Base-by-base conservation (phyloP, 2,888 invertebrate genomes). In the Drosophila prostipennis region DNA sequence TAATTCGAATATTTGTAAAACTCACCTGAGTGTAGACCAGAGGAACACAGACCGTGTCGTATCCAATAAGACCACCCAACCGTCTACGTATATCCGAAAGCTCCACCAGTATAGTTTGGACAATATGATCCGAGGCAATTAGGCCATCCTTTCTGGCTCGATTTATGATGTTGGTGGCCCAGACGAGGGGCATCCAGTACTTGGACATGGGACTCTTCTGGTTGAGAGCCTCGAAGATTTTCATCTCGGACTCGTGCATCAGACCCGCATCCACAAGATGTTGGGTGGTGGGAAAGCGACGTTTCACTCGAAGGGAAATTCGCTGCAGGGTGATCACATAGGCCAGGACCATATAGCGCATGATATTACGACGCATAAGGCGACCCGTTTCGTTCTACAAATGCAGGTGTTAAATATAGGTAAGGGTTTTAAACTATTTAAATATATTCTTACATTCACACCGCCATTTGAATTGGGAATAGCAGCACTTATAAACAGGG, bases 151-250 rank as follows among this genome's bases (percentile, higher is more conserved):
- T 96, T 68, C 97, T 93, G 5, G 97, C 97, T 63, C 97, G 93
- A 92, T 97, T 97, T 78, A 98, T 96, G 74, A 98, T 96, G 91
- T 97, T 97, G 6, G 97, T 97, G 43, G 97, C 97, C 98, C 98
- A 98, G 14, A 97, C 97, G 55, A 97, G 92, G 0, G 98, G 98
- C 96, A 98, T 96, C 97, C 97, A 98, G 91, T 97, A 98, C 86
- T 96, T 96, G 13, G 97, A 96, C 96, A 97, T 97, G 4, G 96
- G 96, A 80, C 96, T 96, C 91, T 97, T 97, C 13, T 95, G 95
- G 90, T 97, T 96, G 95, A 98, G 95, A 89, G 96, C 94, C 91
- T 98, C 97, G 90, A 98, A 97, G 56, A 98, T 97, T 91, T 97
- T 97, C 92, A 96, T 95, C 92, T 98, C 98, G 79, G 96, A 97